Evolutionary conservation across 2,888 invertebrate species (phyloP).

Genomic region (Drosophila melanocephala): DNA sequence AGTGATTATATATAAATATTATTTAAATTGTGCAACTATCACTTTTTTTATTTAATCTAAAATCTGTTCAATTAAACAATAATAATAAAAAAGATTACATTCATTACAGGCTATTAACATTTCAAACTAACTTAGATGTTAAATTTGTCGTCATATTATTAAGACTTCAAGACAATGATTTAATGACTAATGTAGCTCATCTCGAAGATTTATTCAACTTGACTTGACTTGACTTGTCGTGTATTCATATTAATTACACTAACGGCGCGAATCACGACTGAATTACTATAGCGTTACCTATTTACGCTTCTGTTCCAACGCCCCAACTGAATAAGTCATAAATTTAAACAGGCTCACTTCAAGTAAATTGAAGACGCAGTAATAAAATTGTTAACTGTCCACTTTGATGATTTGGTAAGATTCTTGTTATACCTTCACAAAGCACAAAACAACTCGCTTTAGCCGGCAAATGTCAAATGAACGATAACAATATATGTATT

Average conservation of each 20-base stretch:
- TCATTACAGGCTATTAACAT: neutral
- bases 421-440: neutral
- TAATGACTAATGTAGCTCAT: neutral
- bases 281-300: neutral
- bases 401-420: too few relatives aligned
- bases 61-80: neutral
- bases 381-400: neutral
- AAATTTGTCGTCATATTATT: neutral
- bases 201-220: neutral
- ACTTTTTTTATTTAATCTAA: neutral
- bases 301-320: neutral
- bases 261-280: slow-evolving; percentile 15
- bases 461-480: neutral
- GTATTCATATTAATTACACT: slow-evolving; percentile 13
- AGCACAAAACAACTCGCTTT: neutral
- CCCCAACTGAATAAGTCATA: slow-evolving; percentile 4
- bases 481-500: neutral
- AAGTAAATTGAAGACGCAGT: neutral
- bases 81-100: neutral
- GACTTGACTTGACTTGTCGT: neutral
- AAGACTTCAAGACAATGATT: neutral
- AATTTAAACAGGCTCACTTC: slow-evolving; percentile 8
- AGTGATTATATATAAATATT: neutral
- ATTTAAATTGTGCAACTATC: neutral
- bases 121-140: neutral